Evolutionary conservation across 2,113 vertebrate species (phyloP), one percentile per base, ranked within the genome.

Genomic region (Colossoma macropomum): DNA sequence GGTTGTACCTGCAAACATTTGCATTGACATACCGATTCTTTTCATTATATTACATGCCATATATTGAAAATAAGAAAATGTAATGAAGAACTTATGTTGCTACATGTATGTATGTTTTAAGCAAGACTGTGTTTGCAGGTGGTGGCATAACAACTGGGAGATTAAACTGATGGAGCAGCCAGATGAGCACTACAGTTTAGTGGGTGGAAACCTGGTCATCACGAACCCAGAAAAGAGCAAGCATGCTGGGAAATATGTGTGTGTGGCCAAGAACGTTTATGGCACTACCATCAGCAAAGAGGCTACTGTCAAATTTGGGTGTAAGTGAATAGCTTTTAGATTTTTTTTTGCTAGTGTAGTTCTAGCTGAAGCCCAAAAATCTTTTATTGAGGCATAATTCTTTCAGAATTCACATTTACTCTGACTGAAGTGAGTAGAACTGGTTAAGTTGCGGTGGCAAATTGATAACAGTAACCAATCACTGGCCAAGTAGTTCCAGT

Each of bases 191-290:
- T 98, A 98, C 89, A 97, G 95, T 89, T 95, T 99, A 90, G 96
- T 99, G 6, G 98, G 97, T 54, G 98, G 98, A 75, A 99, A 96
- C 91, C 95, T 99, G 78, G 92, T 99, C 34, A 98, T 99, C 91
- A 97, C 88, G 86, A 98, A 97, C 89, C 98, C 98, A 34, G 95
- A 93, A 59, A 96, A 97, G 84, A 95, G 93, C 87, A 97, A 96
- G 62, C 97, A 99, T 66, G 90, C 94, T 23, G 98, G 98, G 75
- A 95, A 92, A 59, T 99, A 99, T 54, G 84, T 97, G 59, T 99
- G 98, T 65, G 92, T 98, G 84, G 98, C 96, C 69, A 95, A 91
- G 0, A 99, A 99, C 85, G 90, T 92, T 86, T 98, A 98, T 10
- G 98, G 98, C 85, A 97, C 93, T 13, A 94, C 99, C 87, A 95